Conservation (phyloP, 2,888 invertebrate genomes). For the Crioceris asparagi region DNA sequence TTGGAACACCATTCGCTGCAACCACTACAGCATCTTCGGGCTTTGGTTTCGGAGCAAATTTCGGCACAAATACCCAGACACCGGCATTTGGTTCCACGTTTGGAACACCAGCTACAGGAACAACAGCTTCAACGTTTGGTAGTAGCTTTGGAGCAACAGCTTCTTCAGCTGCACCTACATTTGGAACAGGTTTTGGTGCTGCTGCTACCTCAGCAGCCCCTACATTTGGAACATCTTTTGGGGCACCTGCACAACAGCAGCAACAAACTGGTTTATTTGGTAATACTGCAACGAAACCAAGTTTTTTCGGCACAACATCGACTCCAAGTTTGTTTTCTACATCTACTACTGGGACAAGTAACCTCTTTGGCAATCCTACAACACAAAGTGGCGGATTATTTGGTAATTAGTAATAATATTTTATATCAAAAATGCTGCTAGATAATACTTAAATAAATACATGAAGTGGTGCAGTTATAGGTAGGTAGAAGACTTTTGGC, state of each 20-base stretch:
- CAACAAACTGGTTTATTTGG: slow-evolving; percentile 14
- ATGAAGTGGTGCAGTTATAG: too few species aligned
- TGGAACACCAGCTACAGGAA: slow-evolving; percentile 22
- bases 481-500: too few species aligned
- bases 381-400: slow-evolving; percentile 34
- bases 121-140: slow-evolving; percentile 32
- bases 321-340: slow-evolving; percentile 25
- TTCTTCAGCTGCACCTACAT: slow-evolving; percentile 5
- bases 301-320: slow-evolving; percentile 25
- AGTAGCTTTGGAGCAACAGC: slow-evolving; percentile 30
- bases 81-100: slow-evolving; percentile 19
- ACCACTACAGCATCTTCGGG: slow-evolving; percentile 24
- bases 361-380: slow-evolving; percentile 26
- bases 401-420: slow-evolving; percentile 22
- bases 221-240: slow-evolving; percentile 30
- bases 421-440: not conserved
- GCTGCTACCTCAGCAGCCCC: slow-evolving; percentile 21
- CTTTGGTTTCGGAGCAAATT: slow-evolving; percentile 30
- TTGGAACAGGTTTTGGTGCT: slow-evolving; percentile 29
- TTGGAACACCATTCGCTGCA: slow-evolving; percentile 30
- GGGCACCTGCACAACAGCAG: slow-evolving; percentile 25
- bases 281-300: slow-evolving; percentile 37
- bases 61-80: slow-evolving; percentile 25
- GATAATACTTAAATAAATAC: not conserved
- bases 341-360: slow-evolving; percentile 14